Percentiles rank a stretch among this genome's conserved stretches.
Evolutionary conservation across 2,888 invertebrate species (phyloP).

Genomic region (Theretra japonica): DNA sequence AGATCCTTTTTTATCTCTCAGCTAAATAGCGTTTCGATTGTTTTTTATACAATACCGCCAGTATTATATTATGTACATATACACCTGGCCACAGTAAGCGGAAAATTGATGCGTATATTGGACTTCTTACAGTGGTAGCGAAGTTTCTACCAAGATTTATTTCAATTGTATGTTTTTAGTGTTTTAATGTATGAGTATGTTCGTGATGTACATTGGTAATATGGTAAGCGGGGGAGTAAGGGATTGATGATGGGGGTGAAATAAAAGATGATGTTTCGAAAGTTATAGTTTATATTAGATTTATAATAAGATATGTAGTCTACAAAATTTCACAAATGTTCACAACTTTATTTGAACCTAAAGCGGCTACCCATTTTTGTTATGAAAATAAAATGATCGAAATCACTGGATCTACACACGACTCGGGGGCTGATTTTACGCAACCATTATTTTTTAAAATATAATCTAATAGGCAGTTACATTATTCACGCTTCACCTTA

Average conservation of each 20-base stretch:
- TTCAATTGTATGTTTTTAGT: too few relatives aligned
- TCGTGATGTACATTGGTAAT: not conserved
- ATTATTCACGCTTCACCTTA: slow-evolving; percentile 75
- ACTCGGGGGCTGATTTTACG: slow-evolving; percentile 77
- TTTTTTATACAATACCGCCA: too few relatives aligned
- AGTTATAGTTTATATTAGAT: slow-evolving; percentile 85
- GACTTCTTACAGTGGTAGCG: too few relatives aligned
- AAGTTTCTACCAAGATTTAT: too few relatives aligned
- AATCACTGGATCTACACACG: slow-evolving; percentile 80
- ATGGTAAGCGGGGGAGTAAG: not conserved
- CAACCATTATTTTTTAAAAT: slow-evolving; percentile 83
- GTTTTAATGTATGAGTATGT: too few relatives aligned
- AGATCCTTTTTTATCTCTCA: too few relatives aligned
- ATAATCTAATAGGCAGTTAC: slow-evolving; percentile 84
- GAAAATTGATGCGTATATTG: too few relatives aligned
- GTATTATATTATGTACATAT: too few relatives aligned
- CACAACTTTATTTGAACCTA: slow-evolving; percentile 85
- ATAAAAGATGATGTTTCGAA: slow-evolving; percentile 76
- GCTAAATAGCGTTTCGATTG: too few relatives aligned
- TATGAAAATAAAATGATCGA: slow-evolving; percentile 84
- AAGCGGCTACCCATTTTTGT: slow-evolving; percentile 84
- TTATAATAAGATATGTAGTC: slow-evolving; percentile 86
- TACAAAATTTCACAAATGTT: slow-evolving; percentile 85
- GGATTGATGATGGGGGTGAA: slow-evolving; percentile 36
- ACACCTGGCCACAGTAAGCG: too few relatives aligned